phyloP scores from a whole-genome alignment of 1,140 invertebrate genomes.

The Cotesia glomerata region DNA sequence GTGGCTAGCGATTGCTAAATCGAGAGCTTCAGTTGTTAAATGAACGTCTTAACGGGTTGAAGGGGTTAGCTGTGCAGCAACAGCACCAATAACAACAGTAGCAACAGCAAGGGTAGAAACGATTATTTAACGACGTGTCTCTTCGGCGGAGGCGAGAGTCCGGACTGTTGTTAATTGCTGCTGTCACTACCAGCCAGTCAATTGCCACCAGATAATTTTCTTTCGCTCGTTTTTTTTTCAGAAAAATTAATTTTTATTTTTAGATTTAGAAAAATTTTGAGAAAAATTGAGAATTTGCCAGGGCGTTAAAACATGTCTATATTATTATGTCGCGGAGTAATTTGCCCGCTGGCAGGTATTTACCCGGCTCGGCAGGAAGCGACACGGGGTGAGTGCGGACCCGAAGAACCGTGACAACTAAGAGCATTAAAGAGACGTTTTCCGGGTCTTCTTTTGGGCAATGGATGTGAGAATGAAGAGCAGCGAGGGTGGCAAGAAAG shows the following conservation, averaged over 20 bases:
- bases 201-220: constrained; percentile 1
- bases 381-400: constrained; percentile 36
- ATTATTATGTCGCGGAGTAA: constrained; percentile 43
- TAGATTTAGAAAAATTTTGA: no score
- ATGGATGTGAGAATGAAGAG: no score
- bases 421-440: constrained; percentile 64
- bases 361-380: constrained; percentile 53
- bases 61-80: constrained; percentile 22
- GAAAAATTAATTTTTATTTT: not conserved
- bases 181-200: constrained; percentile 60
- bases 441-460: constrained; percentile 53
- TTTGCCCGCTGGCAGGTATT: constrained; percentile 60
- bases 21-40: no score
- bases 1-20: constrained; percentile 37
- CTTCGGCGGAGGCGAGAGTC: constrained; percentile 50
- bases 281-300: no score
- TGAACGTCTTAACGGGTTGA: constrained; percentile 52
- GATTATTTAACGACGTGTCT: constrained; percentile 57
- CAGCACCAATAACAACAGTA: no score
- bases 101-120: constrained; percentile 38
- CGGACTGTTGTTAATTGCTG: constrained; percentile 59
- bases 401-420: constrained; percentile 52
- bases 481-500: no score
- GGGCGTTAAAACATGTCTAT: not conserved
- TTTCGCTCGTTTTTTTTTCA: not conserved